Conservation (phyloP, 1,140 invertebrate species). For the Anastrepha ludens region DNA sequence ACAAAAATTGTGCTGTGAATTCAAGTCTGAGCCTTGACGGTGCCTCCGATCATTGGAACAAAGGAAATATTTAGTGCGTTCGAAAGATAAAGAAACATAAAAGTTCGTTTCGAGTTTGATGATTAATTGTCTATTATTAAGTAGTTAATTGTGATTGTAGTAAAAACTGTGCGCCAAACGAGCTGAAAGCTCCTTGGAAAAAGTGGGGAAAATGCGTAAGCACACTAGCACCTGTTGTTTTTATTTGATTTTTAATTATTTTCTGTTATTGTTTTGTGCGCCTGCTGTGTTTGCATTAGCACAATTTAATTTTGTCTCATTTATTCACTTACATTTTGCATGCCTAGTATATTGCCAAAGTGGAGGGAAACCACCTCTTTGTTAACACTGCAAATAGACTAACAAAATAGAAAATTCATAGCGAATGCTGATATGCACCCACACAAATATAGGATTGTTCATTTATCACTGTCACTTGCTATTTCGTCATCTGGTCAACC, state of each 20-base stretch:
- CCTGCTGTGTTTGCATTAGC: background rate
- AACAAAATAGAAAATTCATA: background rate
- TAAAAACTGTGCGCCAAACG: background rate
- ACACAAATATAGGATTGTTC: background rate
- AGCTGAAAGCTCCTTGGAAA: background rate
- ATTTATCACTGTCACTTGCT: background rate
- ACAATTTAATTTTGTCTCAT: background rate
- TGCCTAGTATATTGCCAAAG: background rate
- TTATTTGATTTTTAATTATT: background rate
- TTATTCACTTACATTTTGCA: background rate
- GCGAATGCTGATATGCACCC: background rate
- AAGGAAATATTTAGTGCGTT: background rate
- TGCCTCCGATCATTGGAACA: background rate
- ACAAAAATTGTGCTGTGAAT: background rate
- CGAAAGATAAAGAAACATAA: background rate
- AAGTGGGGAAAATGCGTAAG: background rate
- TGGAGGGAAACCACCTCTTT: background rate
- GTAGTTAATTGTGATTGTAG: background rate
- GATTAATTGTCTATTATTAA: constrained; percentile 16
- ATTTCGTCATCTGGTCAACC: background rate
- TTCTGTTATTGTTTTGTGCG: background rate
- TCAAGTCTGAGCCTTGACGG: background rate
- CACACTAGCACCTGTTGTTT: constrained; percentile 15
- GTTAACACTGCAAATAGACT: background rate
- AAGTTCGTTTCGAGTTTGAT: background rate